Evolutionary conservation across 2,888 invertebrate genomes (phyloP), one percentile per base, ranked within the genome.

Genomic region (Epirrhoe tristata): DNA sequence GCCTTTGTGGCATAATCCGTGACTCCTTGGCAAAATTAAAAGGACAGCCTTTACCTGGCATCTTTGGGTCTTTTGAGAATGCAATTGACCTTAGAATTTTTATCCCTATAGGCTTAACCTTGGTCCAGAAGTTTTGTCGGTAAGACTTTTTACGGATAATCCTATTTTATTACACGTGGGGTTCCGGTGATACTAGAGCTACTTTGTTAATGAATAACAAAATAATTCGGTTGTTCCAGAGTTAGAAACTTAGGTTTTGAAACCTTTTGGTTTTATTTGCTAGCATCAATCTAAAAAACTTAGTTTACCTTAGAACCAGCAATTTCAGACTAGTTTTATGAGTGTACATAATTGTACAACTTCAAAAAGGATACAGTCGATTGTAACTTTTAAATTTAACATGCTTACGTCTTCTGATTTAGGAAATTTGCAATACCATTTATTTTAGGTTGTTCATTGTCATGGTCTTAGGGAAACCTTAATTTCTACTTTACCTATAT

Each of bases 1-100:
- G 77, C 77, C 74, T 80, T 85, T 85, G 77, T 76, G 63, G 66
- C 60, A 67, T 80, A 81, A 84, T 82, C 81, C 80, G 74, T 81
- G 78, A 79, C 81, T 82, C 78, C 76, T 63, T 39, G 61, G 43
- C 64, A 14, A 67, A 69, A 70, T 66, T 67, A 66, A 70, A 73
- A 69, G 69, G 69, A 63, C 65, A 58, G 56, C 65, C 64, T 66
- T 71, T 78, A 77, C 79, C 76, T 77, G 77, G 58, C 65, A 58
- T 63, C 56, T 69, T 62, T 59, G 56, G 63, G 46, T 54, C 58
- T 58, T 67, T 51, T 6, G n/a, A 57, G 36, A 61, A 64, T 58
- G 48, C 50, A 46, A 48, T 48, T 66, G 66, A 69, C 58, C 58
- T 59, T 48, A 34, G 50, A 36, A 59, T 61, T 7, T 5, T 46